A percentile compares a stretch with the other conserved stretches of the same genome.
Conservation (phyloP, 2,113 vertebrate species). For the Eudorcas thomsonii region DNA sequence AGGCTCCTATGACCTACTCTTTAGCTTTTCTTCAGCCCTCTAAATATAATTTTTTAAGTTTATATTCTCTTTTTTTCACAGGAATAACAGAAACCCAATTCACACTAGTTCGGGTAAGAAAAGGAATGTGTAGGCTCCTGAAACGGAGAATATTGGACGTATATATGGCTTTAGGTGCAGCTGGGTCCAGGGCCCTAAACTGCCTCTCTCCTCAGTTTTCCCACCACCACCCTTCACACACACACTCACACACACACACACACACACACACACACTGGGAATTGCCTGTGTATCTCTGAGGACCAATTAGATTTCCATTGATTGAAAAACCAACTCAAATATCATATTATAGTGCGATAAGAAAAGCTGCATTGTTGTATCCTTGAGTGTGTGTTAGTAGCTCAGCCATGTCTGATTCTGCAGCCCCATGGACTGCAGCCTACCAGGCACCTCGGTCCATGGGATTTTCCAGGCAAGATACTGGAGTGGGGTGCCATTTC, state of each 20-base stretch:
- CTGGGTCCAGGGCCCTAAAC: background rate
- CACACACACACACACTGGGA: background rate
- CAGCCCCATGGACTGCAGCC: background rate
- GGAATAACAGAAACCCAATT: background rate
- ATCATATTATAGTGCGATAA: background rate
- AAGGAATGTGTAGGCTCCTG: background rate
- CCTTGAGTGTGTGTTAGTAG: background rate
- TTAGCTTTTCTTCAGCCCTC: background rate
- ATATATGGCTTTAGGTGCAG: background rate
- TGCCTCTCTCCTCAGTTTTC: background rate
- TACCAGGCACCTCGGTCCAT: background rate
- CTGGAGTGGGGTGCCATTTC: background rate
- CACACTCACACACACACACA: background rate
- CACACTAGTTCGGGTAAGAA: background rate
- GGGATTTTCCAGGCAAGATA: background rate
- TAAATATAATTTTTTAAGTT: background rate
- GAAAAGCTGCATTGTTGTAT: background rate
- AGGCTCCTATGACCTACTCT: background rate
- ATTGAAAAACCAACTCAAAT: background rate
- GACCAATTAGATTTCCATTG: slow-evolving; percentile 1
- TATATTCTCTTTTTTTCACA: background rate
- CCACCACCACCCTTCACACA: background rate
- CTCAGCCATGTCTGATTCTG: background rate
- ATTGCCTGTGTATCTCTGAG: background rate
- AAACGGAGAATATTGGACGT: background rate